These are phyloP conservation scores for Paedocypris sp. DNA, from an alignment of 2,113 vertebrate genomes.

Conservation along the genomic window DNA sequence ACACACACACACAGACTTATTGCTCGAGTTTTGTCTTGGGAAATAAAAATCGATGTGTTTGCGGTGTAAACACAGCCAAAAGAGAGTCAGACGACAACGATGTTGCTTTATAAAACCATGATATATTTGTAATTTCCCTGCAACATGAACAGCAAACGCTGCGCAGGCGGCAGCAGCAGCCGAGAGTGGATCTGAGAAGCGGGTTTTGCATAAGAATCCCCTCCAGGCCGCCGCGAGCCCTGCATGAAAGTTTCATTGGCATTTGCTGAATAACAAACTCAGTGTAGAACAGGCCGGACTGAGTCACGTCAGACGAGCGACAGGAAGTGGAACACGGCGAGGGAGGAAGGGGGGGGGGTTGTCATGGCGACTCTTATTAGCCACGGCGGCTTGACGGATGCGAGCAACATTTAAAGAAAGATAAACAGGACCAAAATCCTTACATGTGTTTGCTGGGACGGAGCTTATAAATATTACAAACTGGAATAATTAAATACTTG, in stretches of 20 bases:
- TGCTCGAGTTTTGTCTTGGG: too few species aligned
- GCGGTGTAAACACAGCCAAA: too few species aligned
- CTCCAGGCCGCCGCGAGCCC: background rate
- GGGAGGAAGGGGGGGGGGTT: background rate
- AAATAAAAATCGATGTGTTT: too few species aligned
- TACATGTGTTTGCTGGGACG: background rate
- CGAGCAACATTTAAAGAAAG: background rate
- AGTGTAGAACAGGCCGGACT: background rate
- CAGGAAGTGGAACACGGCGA: too few species aligned
- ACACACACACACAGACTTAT: too few species aligned
- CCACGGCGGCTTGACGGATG: background rate
- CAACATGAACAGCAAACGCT: background rate
- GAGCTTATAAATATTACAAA: background rate
- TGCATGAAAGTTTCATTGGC: constrained; percentile 25
- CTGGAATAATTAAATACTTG: background rate
- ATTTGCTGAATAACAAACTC: constrained; percentile 14
- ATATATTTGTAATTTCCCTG: background rate
- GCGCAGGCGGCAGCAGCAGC: background rate
- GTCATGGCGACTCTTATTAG: background rate
- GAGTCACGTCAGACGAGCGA: constrained; percentile 7
- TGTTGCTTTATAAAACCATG: background rate
- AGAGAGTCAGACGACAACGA: too few species aligned
- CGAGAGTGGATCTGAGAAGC: too few species aligned
- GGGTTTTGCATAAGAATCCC: constrained; percentile 19
- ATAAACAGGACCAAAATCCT: too few species aligned